phyloP scores from a whole-genome alignment of 2,888 invertebrate species.

The Nymphalis urticae region DNA sequence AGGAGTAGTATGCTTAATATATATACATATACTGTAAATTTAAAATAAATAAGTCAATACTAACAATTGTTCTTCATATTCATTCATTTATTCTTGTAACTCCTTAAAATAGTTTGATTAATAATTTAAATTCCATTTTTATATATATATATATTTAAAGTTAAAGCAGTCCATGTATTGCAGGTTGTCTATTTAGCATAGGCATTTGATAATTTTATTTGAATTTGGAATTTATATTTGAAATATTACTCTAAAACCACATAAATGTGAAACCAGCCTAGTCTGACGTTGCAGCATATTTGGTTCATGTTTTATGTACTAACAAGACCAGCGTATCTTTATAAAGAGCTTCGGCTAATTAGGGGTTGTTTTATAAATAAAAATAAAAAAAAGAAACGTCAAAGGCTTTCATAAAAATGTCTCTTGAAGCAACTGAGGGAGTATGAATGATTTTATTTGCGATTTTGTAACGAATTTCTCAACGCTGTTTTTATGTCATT shows the following conservation, averaged over 20 bases:
- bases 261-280: background rate
- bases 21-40: too few species aligned
- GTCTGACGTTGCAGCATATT: conserved; percentile 7
- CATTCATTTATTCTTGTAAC: too few species aligned
- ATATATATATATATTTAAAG: too few species aligned
- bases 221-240: too few species aligned
- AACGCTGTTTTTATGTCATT: background rate
- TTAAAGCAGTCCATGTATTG: too few species aligned
- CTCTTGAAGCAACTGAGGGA: conserved; percentile 38
- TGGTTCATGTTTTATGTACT: conserved; percentile 24
- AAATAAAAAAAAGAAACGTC: conserved; percentile 40
- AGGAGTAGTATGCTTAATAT: too few species aligned
- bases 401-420: conserved; percentile 40
- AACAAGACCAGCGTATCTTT: conserved; percentile 48
- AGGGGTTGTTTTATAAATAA: conserved; percentile 46
- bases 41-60: too few species aligned
- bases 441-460: conserved; percentile 39
- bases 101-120: too few species aligned
- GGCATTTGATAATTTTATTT: too few species aligned
- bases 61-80: too few species aligned
- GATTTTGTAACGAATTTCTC: conserved; percentile 40
- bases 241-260: background rate
- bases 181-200: too few species aligned
- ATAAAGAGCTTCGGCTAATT: conserved; percentile 57
- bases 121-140: too few species aligned